phyloP scores from a whole-genome alignment of 1,140 invertebrate genomes.

The Drosophila kikkawai region DNA sequence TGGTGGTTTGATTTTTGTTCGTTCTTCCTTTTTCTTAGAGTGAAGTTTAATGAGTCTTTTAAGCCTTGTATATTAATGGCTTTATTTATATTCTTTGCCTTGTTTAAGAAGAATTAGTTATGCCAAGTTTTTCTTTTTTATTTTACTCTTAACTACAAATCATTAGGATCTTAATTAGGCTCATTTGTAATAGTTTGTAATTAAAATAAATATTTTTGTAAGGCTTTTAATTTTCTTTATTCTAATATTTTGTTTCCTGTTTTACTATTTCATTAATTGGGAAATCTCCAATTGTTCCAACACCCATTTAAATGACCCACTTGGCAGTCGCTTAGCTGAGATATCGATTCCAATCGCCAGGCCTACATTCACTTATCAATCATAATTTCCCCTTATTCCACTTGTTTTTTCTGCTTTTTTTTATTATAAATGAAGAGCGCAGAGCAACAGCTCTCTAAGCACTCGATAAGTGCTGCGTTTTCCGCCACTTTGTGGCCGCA shows the following conservation, averaged over 20 bases:
- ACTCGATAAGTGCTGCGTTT: constrained; percentile 41
- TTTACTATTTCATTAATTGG: neutral
- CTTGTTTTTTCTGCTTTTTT: constrained; percentile 3
- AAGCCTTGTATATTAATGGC: neutral
- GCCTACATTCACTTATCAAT: constrained; percentile 50
- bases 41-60: constrained; percentile 4
- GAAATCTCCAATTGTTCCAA: neutral
- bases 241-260: neutral
- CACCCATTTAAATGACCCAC: constrained; percentile 36
- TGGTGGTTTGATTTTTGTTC: neutral
- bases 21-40: neutral
- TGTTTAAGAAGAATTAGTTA: too few relatives aligned
- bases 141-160: too few relatives aligned
- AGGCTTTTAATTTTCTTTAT: neutral
- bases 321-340: constrained; percentile 18
- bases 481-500: constrained; percentile 33
- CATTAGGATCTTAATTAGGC: neutral
- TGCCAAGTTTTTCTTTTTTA: neutral
- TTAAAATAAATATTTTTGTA: neutral
- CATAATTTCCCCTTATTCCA: constrained; percentile 42
- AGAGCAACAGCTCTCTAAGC: constrained; percentile 47
- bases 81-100: neutral
- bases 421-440: constrained; percentile 1
- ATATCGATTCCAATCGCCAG: constrained; percentile 30
- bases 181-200: neutral